Evolutionary conservation across 2,113 vertebrate species (phyloP).

Genomic region (Microcebus lehilahytsara): DNA sequence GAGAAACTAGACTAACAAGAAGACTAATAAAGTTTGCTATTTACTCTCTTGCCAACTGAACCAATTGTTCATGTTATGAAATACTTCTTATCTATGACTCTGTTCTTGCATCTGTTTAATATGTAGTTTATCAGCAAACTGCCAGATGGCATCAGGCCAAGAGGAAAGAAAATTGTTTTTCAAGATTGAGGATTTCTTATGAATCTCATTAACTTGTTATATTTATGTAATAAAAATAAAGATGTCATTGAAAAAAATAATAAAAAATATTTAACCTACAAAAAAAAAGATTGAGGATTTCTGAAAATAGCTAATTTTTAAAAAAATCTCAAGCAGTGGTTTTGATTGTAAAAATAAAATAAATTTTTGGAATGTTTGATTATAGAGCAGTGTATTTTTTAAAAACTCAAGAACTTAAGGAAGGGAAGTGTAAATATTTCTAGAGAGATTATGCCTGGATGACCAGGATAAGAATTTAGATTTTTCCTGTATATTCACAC

Average conservation of each 20-base stretch:
- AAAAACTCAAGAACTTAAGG: neutral
- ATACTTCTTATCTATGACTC: neutral
- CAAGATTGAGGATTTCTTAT: no score
- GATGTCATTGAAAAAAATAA: no score
- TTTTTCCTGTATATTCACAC: neutral
- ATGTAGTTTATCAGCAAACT: neutral
- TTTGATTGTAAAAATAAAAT: neutral
- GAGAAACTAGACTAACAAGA: neutral
- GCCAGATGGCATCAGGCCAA: neutral
- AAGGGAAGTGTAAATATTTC: neutral
- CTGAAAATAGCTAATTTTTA: neutral
- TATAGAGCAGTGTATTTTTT: neutral
- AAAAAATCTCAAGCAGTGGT: neutral
- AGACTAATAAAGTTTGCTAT: neutral
- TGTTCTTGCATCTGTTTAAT: neutral
- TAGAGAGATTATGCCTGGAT: neutral
- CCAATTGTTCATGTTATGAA: neutral
- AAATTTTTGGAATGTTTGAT: neutral
- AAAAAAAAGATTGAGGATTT: neutral
- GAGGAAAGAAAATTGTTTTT: neutral
- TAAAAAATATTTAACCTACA: no score
- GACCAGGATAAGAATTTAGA: neutral
- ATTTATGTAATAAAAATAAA: no score
- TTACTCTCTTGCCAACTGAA: conserved; percentile 3
- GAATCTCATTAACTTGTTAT: no score